phyloP scores from a whole-genome alignment of 1,140 invertebrate species.

The Zelostemma sp. region DNA sequence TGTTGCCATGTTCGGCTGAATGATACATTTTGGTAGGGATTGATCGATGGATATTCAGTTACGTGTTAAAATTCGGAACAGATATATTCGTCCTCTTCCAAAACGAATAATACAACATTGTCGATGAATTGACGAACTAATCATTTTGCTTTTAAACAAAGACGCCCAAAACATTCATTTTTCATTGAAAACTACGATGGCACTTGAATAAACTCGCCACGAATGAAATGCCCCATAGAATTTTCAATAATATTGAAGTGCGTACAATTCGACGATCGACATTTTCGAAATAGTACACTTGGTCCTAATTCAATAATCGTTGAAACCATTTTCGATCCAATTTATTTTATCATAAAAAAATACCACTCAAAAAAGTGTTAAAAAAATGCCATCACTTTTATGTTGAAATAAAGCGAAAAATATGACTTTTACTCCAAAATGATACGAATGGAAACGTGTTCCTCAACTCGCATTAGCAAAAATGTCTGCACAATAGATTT shows the following conservation, averaged over 20 bases:
- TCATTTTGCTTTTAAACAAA: neutral
- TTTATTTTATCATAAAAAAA: too few species aligned
- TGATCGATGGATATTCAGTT: constrained; percentile 1
- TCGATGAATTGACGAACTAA: neutral
- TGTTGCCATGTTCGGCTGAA: neutral
- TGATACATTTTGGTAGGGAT: neutral
- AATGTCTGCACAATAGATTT: constrained; percentile 2
- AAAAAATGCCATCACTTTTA: too few species aligned
- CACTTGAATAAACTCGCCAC: neutral
- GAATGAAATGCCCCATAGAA: neutral
- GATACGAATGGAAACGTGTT: too few species aligned
- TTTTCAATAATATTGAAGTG: neutral
- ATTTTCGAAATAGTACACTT: neutral
- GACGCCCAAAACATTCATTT: neutral
- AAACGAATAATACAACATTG: neutral
- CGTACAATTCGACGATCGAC: neutral
- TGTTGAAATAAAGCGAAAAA: too few species aligned
- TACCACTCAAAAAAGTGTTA: too few species aligned
- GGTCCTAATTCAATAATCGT: neutral
- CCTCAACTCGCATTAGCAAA: neutral
- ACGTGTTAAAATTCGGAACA: constrained; percentile 3
- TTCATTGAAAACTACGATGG: neutral
- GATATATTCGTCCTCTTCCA: neutral
- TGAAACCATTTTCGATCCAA: too few species aligned
- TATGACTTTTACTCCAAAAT: too few species aligned